Base-by-base conservation (phyloP, 2,797 vertebrate species). In the Chelon labrosus region DNA sequence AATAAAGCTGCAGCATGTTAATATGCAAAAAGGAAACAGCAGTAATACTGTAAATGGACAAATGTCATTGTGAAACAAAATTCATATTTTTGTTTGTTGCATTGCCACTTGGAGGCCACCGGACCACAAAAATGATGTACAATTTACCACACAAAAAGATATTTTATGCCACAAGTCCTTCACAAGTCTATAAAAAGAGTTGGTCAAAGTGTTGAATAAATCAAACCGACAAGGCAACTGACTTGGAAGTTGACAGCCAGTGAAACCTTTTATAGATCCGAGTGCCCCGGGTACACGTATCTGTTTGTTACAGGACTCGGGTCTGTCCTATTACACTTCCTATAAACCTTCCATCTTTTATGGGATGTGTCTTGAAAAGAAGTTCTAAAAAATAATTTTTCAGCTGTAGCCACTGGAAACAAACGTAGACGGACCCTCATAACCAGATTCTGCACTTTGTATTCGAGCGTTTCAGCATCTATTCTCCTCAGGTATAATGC, bases 321-420 rank as follows among this genome's bases (percentile, higher is more conserved):
- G 19, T 67, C 42, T 39, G 12, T 49, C 64, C 66, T 50, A 50
- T 73, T 57, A 51, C 31, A 42, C 13, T 62, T 60, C 53, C 59
- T 80, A 68, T 84, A 85, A 88, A 87, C 41, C 52, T 37, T 51
- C 14, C 49, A 70, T 76, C 53, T 71, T 85, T 82, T 73, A 76
- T 20, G 13, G 54, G 4, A 65, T 67, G 54, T 55, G 42, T 64
- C 47, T 60, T 3, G 14, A 57, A 77, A 75, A 39, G 1, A 51
- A 67, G 54, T 69, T 82, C 42, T 63, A 47, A 27, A 53, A 69
- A 79, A 65, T 61, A 44, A 73, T 73, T 77, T 80, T 50, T 59
- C 55, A 68, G 31, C 5, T 77, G 60, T 22, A 61, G 63, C 55
- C 57, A 71, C 73, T 66, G 57, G 41, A 74, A 85, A 79, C 60